Base-by-base conservation (phyloP, 2,113 vertebrate genomes). In the Strix uralensis region DNA sequence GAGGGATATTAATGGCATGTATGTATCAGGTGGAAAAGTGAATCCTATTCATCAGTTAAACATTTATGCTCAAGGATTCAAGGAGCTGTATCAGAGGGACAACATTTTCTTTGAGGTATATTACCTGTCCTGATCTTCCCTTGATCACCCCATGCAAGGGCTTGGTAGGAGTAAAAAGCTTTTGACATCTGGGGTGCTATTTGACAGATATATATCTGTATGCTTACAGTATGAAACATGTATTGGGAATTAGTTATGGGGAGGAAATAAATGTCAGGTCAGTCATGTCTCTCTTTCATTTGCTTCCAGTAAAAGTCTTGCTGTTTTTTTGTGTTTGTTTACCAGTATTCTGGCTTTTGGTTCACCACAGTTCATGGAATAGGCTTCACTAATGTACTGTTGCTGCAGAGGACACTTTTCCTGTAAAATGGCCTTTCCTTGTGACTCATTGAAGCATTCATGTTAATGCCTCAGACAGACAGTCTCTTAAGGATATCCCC, bases 401-500 rank as follows among this genome's bases (percentile, higher is more conserved):
- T 91, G 78, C 87, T 90, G 67, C 75, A 83, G 59, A 91, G 91
- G 71, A 96, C 63, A 63, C 42, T 95, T 91, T 97, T 97, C 91
- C 91, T 94, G 96, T 96, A 96, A 97, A 96, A 83, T 70, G 62
- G 74, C 87, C 71, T 94, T 97, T 96, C 87, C 74, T 80, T 81
- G 62, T 97, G 96, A 97, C 92, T 97, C 94, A 97, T 4, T 79
- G 91, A 96, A 91, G 81, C 84, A 94, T 95, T 91, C 88, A 91
- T 70, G 89, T 51, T 96, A 90, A 70, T 0, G 16, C 69, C 84
- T 95, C 93, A 94, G 97, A 95, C 96, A 96, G 95, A 94, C 86
- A 70, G 91, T 94, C 95, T 96, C 92, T 73, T 95, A 97, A 97
- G 95, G 97, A 97, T 97, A 97, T 97, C 96, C 95, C 94, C 63